Conservation (phyloP, 2,113 vertebrate genomes). For the Rhabdomys dilectus region DNA sequence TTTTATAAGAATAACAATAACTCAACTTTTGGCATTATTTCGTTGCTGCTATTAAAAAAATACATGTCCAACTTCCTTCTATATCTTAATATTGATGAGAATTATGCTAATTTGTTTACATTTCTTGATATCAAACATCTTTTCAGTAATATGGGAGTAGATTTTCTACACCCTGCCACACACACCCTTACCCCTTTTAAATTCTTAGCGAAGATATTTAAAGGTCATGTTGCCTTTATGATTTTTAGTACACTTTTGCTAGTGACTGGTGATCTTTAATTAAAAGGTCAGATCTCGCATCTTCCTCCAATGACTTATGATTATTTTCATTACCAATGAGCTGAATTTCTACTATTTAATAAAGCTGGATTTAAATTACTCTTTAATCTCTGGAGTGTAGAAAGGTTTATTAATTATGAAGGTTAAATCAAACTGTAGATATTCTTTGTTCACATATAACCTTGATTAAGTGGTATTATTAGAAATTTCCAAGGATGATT, state of each 20-base stretch:
- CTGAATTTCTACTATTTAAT: slow-evolving; percentile 81
- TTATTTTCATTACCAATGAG: slow-evolving; percentile 84
- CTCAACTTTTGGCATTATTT: slow-evolving; percentile 20
- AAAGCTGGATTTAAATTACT: slow-evolving; percentile 77
- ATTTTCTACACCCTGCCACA: not conserved
- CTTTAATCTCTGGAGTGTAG: slow-evolving; percentile 66
- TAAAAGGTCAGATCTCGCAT: slow-evolving; percentile 86
- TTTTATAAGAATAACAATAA: not conserved
- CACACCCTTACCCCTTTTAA: slow-evolving; percentile 43
- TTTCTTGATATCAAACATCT: slow-evolving; percentile 59
- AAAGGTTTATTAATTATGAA: slow-evolving; percentile 74
- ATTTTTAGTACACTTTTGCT: slow-evolving; percentile 77
- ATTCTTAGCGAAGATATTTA: slow-evolving; percentile 80
- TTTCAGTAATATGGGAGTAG: slow-evolving; percentile 1
- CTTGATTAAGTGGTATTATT: slow-evolving; percentile 64
- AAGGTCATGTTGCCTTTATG: slow-evolving; percentile 83
- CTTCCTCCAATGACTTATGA: slow-evolving; percentile 78
- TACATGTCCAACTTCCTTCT: not conserved
- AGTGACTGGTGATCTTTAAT: slow-evolving; percentile 84
- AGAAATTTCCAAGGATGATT: slow-evolving; percentile 45
- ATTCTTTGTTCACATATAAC: slow-evolving; percentile 54
- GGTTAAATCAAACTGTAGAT: slow-evolving; percentile 74
- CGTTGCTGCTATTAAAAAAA: slow-evolving; percentile 37
- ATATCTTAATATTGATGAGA: slow-evolving; percentile 30
- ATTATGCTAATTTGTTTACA: slow-evolving; percentile 56